Conservation (phyloP, 2,113 vertebrate genomes). For the Lophius piscatorius region DNA sequence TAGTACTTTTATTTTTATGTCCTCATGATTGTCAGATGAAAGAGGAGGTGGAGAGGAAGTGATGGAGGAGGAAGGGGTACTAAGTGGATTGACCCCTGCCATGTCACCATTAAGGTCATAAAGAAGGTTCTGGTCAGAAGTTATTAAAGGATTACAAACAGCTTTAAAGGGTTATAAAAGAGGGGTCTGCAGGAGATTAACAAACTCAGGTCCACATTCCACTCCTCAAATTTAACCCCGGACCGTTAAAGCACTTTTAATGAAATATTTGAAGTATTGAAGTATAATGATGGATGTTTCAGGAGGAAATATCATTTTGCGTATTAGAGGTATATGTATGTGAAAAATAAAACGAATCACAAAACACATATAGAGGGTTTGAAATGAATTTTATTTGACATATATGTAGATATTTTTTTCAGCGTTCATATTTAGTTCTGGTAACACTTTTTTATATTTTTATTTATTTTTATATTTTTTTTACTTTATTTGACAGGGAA, state of each 20-base stretch:
- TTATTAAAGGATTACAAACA: constrained; percentile 64
- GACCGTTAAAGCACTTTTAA: constrained; percentile 1
- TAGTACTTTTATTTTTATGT: constrained; percentile 23
- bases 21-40: constrained; percentile 34
- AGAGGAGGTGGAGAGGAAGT: constrained; percentile 51
- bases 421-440: too few species aligned
- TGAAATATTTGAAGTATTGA: too few species aligned
- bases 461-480: too few species aligned
- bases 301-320: too few species aligned
- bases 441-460: too few species aligned
- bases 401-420: too few species aligned
- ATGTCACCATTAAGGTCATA: constrained; percentile 46
- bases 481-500: too few species aligned
- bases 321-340: too few species aligned
- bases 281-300: too few species aligned
- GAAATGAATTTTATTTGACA: too few species aligned
- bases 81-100: constrained; percentile 62
- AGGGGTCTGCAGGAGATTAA: constrained; percentile 61
- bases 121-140: constrained; percentile 44
- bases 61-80: constrained; percentile 34
- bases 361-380: too few species aligned
- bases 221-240: constrained; percentile 12
- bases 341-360: too few species aligned
- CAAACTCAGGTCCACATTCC: constrained; percentile 43
- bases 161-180: constrained; percentile 36